phyloP scores from a whole-genome alignment of 2,113 vertebrate species.

The Cochlearius cochlearius region DNA sequence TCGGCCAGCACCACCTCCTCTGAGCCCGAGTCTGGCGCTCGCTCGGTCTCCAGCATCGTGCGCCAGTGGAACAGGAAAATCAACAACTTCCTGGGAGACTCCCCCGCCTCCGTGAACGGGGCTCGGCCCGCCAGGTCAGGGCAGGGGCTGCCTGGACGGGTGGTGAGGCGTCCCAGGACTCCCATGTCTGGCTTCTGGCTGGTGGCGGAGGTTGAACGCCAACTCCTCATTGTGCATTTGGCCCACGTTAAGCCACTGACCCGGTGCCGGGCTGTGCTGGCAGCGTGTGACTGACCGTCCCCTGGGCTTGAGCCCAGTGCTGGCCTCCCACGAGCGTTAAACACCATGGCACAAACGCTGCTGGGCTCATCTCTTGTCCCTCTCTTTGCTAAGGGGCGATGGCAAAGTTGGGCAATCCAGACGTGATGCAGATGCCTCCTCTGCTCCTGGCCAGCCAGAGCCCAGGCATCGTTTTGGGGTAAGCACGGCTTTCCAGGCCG shows the following conservation, averaged over 20 bases:
- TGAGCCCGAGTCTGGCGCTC: constrained; percentile 79
- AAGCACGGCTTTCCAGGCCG: background rate
- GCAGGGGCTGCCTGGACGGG: background rate
- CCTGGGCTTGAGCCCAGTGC: background rate
- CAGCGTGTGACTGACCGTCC: background rate
- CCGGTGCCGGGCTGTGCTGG: background rate
- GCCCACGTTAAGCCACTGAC: background rate
- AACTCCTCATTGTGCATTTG: background rate
- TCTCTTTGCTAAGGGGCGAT: background rate
- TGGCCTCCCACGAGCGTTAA: background rate
- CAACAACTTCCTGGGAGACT: constrained; percentile 84
- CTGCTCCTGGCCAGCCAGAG: background rate
- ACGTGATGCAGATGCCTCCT: background rate
- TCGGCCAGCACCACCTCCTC: constrained; percentile 89
- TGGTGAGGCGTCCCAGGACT: background rate
- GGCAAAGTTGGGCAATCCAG: background rate
- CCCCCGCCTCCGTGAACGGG: constrained; percentile 68
- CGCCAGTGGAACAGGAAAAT: constrained; percentile 95
- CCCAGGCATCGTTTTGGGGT: background rate
- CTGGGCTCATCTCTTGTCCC: background rate
- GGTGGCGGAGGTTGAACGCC: background rate
- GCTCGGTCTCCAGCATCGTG: constrained; percentile 91
- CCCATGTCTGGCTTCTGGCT: background rate
- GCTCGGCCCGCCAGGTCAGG: constrained; percentile 72
- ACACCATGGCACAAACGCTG: background rate